These are phyloP conservation scores for Ophiodon elongatus DNA, from an alignment of 2,113 vertebrate species.

Conservation along the genomic window DNA sequence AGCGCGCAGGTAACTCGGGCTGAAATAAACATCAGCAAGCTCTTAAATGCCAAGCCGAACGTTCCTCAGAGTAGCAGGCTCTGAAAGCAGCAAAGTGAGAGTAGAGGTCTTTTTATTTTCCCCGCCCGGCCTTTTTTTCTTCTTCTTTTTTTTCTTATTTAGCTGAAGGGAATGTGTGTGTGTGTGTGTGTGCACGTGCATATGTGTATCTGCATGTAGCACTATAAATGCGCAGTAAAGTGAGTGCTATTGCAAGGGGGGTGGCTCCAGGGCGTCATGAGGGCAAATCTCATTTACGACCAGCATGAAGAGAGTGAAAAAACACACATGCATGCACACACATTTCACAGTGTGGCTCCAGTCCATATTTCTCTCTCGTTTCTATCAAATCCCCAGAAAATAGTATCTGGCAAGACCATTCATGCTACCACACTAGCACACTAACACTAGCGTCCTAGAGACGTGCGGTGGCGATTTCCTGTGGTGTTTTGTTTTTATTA, in stretches of 20 bases:
- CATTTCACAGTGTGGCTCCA: slow-evolving; percentile 50
- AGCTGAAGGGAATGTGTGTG: slow-evolving; percentile 43
- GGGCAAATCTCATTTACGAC: slow-evolving; percentile 72
- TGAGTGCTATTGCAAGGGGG: slow-evolving; percentile 10
- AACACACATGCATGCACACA: slow-evolving; percentile 19
- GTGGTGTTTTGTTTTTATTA: slow-evolving; percentile 17
- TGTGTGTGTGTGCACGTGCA: not conserved
- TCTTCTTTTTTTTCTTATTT: slow-evolving; percentile 40
- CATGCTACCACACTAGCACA: slow-evolving; percentile 50
- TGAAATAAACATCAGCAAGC: slow-evolving; percentile 25
- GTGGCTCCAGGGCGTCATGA: slow-evolving; percentile 53
- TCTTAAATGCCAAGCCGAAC: slow-evolving; percentile 53
- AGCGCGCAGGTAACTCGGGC: slow-evolving; percentile 17
- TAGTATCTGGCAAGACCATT: slow-evolving; percentile 59
- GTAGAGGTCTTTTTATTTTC: slow-evolving; percentile 10
- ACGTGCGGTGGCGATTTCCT: slow-evolving; percentile 34
- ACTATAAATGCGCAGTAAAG: slow-evolving; percentile 16
- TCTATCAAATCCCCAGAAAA: slow-evolving; percentile 65
- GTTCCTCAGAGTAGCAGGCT: slow-evolving; percentile 50
- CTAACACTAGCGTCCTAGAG: slow-evolving; percentile 45
- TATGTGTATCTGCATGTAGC: slow-evolving; percentile 25
- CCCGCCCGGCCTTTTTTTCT: slow-evolving; percentile 30
- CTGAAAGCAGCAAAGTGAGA: slow-evolving; percentile 57
- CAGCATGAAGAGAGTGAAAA: slow-evolving; percentile 60
- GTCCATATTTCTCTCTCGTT: slow-evolving; percentile 56